These are phyloP conservation scores for Oncorhynchus keta DNA, from an alignment of 2,113 vertebrate genomes.

Conservation along the genomic window DNA sequence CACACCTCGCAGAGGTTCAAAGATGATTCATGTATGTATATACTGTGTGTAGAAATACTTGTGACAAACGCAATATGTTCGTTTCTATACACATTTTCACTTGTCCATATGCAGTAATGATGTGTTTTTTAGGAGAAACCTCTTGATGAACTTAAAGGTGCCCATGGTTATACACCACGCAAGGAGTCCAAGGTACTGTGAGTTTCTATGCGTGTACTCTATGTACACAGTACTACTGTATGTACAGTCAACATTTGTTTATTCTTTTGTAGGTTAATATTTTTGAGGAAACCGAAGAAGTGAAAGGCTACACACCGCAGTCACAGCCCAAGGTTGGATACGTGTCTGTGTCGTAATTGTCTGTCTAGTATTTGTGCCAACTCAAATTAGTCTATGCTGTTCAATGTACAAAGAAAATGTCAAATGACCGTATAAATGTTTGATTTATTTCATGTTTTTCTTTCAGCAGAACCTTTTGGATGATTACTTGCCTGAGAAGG, in stretches of 20 bases:
- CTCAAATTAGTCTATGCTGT: too few species aligned
- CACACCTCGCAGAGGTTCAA: slow-evolving; percentile 36
- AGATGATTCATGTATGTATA: slow-evolving; percentile 28
- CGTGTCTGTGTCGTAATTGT: not conserved
- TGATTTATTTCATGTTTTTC: too few species aligned
- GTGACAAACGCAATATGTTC: not conserved
- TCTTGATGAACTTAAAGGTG: slow-evolving; percentile 22
- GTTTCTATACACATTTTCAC: not conserved
- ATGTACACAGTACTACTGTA: not conserved
- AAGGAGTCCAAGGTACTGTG: slow-evolving; percentile 29
- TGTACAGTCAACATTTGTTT: not conserved
- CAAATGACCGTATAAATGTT: too few species aligned
- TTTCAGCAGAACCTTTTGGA: not conserved
- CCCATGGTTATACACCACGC: slow-evolving; percentile 36
- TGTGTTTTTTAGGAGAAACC: slow-evolving; percentile 34
- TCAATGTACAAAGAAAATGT: too few species aligned
- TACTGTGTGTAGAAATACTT: not conserved
- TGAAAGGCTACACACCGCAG: slow-evolving; percentile 3
- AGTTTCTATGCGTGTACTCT: not conserved
- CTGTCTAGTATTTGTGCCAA: not conserved
- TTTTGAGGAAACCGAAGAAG: slow-evolving; percentile 18
- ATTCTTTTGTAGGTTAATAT: slow-evolving; percentile 13
- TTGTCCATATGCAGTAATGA: not conserved
- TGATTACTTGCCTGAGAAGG: not conserved
- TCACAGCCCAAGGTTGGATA: slow-evolving; percentile 23